Percentiles rank a stretch among this genome's conserved stretches.
Conservation (phyloP, 2,113 vertebrate genomes). For the Pycnonotus jocosus region DNA sequence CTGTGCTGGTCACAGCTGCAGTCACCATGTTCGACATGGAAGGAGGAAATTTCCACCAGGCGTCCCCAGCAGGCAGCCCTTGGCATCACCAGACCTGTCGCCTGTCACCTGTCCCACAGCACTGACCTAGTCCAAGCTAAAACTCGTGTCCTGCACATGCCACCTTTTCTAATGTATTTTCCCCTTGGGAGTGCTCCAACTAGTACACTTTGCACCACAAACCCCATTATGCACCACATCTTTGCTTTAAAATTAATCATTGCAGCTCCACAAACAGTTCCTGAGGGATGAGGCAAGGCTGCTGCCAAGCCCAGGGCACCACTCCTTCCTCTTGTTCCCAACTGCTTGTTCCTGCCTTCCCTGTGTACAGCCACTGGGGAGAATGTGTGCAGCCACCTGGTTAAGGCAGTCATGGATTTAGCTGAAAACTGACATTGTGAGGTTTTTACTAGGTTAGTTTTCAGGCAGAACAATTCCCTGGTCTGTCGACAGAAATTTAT, state of each 20-base stretch:
- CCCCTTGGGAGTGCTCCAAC: background rate
- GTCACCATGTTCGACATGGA: background rate
- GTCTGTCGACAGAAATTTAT: background rate
- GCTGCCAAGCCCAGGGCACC: background rate
- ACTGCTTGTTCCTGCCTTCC: background rate
- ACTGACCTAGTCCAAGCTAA: background rate
- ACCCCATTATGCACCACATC: background rate
- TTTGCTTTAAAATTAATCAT: background rate
- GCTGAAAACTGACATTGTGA: background rate
- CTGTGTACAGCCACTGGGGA: background rate
- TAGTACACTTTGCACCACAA: background rate
- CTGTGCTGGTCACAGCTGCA: background rate
- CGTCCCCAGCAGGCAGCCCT: background rate
- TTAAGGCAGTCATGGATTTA: background rate
- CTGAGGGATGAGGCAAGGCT: background rate
- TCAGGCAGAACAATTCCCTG: background rate
- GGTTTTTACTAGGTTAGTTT: background rate
- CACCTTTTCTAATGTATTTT: background rate
- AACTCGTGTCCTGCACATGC: fast-evolving
- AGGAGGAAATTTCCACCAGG: background rate
- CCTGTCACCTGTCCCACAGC: background rate
- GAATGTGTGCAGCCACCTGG: background rate
- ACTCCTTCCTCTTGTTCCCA: background rate
- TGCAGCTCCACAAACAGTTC: background rate
- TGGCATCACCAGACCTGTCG: background rate